Conservation (phyloP, 2,113 vertebrate genomes). For the Terrapene triunguis region DNA sequence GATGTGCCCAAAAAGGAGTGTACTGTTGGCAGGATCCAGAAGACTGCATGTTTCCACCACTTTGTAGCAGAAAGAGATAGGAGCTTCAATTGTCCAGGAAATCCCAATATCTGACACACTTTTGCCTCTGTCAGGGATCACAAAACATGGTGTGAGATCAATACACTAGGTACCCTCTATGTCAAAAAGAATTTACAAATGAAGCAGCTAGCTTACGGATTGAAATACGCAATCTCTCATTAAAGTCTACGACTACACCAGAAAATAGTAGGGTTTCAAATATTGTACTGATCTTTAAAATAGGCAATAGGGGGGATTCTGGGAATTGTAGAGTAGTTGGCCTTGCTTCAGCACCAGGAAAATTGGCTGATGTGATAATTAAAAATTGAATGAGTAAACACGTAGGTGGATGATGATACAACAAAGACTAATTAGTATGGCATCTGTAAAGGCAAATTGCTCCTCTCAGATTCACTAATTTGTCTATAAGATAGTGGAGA, state of each 20-base stretch:
- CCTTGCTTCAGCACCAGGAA: background rate
- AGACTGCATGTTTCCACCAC: constrained; percentile 81
- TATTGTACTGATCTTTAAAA: background rate
- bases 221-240: background rate
- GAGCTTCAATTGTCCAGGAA: constrained; percentile 84
- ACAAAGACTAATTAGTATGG: background rate
- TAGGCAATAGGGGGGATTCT: background rate
- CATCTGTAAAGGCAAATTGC: background rate
- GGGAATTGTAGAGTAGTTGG: background rate
- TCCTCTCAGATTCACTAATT: background rate
- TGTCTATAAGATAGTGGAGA: background rate
- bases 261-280: background rate
- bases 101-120: constrained; percentile 69
- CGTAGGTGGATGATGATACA: background rate
- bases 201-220: background rate
- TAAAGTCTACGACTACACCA: background rate
- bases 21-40: constrained; percentile 82
- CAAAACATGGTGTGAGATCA: constrained; percentile 3
- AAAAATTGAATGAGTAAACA: background rate
- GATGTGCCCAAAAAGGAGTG: constrained; percentile 83
- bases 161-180: background rate
- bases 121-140: constrained; percentile 77
- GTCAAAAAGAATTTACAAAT: background rate
- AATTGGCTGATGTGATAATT: accelerated
- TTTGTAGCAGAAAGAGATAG: constrained; percentile 85